A percentile compares a stretch with the other conserved stretches of the same genome.
Evolutionary conservation across 2,797 vertebrate genomes (phyloP).

Genomic region (Babyrousa celebensis): DNA sequence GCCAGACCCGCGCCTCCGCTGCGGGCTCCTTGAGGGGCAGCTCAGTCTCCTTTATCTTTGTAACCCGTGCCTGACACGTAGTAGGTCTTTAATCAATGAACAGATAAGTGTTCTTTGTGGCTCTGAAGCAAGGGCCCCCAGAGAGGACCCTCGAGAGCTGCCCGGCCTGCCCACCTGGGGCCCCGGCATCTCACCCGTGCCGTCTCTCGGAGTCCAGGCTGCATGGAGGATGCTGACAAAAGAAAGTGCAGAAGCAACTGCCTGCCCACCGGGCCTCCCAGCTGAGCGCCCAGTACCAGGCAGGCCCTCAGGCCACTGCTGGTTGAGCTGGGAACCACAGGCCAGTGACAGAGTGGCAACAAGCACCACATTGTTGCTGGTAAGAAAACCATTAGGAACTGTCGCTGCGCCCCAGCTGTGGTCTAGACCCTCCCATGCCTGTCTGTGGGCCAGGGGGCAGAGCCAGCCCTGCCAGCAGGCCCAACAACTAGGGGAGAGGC

Average conservation of each 20-base stretch:
- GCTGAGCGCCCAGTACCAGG: conserved; percentile 39
- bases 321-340: conserved; percentile 13
- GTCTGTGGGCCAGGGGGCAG: conserved; percentile 58
- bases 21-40: neutral
- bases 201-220: neutral
- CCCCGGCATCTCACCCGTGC: neutral
- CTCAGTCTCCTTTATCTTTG: neutral
- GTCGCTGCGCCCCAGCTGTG: neutral
- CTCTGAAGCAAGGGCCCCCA: neutral
- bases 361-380: conserved; percentile 62
- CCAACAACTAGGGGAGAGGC: conserved; percentile 30
- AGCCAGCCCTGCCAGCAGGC: conserved; percentile 30
- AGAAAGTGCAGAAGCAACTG: conserved; percentile 22
- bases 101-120: neutral
- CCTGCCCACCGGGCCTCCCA: conserved; percentile 22
- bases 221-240: neutral
- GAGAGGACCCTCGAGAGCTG: neutral
- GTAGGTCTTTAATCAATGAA: conserved; percentile 9
- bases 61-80: neutral
- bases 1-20: neutral
- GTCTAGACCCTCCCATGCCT: conserved; percentile 71
- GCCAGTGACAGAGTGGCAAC: conserved; percentile 42
- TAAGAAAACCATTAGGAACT: conserved; percentile 73
- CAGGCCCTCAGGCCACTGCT: conserved; percentile 66
- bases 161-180: neutral